Percentiles rank a stretch among this genome's conserved stretches.
Conservation (phyloP, 2,113 vertebrate genomes). For the Electrona antarctica region DNA sequence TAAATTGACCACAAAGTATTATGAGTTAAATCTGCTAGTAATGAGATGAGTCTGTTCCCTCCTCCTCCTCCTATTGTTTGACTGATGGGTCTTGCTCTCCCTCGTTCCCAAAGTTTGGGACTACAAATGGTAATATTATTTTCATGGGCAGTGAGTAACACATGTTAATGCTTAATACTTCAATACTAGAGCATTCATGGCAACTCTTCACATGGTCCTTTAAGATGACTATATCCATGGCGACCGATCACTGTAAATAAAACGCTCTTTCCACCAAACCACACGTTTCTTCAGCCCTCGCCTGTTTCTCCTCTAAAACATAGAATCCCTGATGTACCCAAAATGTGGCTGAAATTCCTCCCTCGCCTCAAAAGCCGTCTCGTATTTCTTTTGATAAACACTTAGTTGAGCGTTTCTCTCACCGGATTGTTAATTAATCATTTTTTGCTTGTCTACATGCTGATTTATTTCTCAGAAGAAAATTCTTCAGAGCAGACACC, state of each 20-base stretch:
- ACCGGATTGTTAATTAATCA: slow-evolving; percentile 22
- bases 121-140: slow-evolving; percentile 29
- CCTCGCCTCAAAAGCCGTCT: slow-evolving; percentile 43
- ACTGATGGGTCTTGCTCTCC: slow-evolving; percentile 20
- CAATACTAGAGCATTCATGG: not conserved
- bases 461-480: slow-evolving; percentile 20
- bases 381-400: slow-evolving; percentile 48
- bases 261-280: slow-evolving; percentile 29
- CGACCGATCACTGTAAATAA: slow-evolving; percentile 4
- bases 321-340: slow-evolving; percentile 31
- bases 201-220: not conserved
- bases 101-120: slow-evolving; percentile 7
- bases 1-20: slow-evolving; percentile 45
- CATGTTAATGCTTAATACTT: slow-evolving; percentile 21
- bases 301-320: slow-evolving; percentile 50
- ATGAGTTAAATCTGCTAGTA: slow-evolving; percentile 57
- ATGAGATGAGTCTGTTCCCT: slow-evolving; percentile 29
- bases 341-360: slow-evolving; percentile 34
- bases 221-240: slow-evolving; percentile 11
- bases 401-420: slow-evolving; percentile 32
- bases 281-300: slow-evolving; percentile 40
- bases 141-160: slow-evolving; percentile 35
- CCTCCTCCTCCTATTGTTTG: slow-evolving; percentile 43
- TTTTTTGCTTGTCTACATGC: slow-evolving; percentile 16
- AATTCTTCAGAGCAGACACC: slow-evolving; percentile 30